Percentiles rank a stretch among this genome's conserved stretches.
These are phyloP conservation scores for Podiceps cristatus DNA, from an alignment of 2,113 vertebrate genomes.

Conservation along the genomic window DNA sequence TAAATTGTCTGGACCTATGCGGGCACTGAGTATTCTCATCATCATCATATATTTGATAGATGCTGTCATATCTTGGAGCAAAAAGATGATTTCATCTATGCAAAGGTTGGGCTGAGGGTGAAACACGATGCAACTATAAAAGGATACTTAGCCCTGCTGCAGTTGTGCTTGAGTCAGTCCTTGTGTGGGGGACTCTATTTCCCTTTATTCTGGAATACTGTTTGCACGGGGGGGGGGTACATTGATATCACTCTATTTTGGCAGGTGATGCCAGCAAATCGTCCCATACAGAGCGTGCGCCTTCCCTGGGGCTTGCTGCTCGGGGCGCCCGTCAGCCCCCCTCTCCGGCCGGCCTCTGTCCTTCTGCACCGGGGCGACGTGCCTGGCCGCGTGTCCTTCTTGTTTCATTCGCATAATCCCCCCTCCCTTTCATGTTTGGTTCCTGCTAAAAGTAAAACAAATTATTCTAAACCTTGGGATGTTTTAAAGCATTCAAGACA, in stretches of 20 bases:
- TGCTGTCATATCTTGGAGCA: not conserved
- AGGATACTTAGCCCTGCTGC: not conserved
- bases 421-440: not conserved
- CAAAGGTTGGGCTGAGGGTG: not conserved
- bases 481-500: not conserved
- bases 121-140: not conserved
- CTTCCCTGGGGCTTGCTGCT: not conserved
- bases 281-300: not conserved
- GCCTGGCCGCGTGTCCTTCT: not conserved
- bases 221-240: not conserved
- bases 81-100: not conserved
- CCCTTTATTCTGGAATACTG: not conserved
- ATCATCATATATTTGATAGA: not conserved
- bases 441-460: not conserved
- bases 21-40: not conserved
- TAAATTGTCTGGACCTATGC: slow-evolving; percentile 41
- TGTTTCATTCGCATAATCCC: not conserved
- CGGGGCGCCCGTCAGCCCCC: rapidly evolving
- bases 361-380: rapidly evolving
- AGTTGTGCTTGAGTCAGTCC: not conserved
- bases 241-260: not conserved
- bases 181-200: not conserved
- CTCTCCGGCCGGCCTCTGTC: not conserved
- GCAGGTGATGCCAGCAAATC: not conserved
- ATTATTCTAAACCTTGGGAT: not conserved